Conservation (phyloP, 2,888 invertebrate genomes). For the Pollenia amentaria region DNA sequence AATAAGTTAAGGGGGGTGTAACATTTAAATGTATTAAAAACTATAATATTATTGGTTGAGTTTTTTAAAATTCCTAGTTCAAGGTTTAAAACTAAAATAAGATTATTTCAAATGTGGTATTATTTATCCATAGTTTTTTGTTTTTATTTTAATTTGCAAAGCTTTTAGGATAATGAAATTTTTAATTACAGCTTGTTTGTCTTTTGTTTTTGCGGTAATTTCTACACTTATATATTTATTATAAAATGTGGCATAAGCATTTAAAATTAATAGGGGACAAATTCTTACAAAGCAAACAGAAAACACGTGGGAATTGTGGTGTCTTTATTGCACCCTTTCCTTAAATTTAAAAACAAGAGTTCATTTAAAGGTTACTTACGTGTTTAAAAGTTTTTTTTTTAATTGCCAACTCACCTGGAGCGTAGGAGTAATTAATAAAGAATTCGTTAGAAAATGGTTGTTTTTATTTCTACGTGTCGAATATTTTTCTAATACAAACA, state of each 20-base stretch:
- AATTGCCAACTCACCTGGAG: not conserved
- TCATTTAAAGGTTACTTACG: slow-evolving; percentile 4
- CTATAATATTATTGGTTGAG: too few species aligned
- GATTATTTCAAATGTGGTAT: not conserved
- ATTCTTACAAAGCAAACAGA: not conserved
- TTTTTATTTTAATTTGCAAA: not conserved
- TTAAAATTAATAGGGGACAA: not conserved
- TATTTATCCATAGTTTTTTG: not conserved
- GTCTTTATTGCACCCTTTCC: not conserved
- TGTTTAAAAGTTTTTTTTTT: not conserved
- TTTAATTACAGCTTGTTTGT: slow-evolving; percentile 25
- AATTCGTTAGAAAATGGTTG: slow-evolving; percentile 33
- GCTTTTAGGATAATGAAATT: slow-evolving; percentile 54
- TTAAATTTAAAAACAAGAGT: not conserved
- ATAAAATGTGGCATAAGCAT: slow-evolving; percentile 9
- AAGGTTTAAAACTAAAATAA: too few species aligned
- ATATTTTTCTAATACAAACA: not conserved
- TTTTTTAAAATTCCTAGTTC: too few species aligned
- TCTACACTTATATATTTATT: not conserved
- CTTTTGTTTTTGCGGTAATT: not conserved
- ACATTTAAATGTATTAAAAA: too few species aligned
- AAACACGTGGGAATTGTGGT: not conserved
- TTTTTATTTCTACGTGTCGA: not conserved
- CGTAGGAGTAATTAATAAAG: slow-evolving; percentile 57
- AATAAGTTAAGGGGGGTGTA: too few species aligned